Percentiles rank a stretch among this genome's conserved stretches.
phyloP scores from a whole-genome alignment of 2,797 vertebrate species.

The Numenius phaeopus region DNA sequence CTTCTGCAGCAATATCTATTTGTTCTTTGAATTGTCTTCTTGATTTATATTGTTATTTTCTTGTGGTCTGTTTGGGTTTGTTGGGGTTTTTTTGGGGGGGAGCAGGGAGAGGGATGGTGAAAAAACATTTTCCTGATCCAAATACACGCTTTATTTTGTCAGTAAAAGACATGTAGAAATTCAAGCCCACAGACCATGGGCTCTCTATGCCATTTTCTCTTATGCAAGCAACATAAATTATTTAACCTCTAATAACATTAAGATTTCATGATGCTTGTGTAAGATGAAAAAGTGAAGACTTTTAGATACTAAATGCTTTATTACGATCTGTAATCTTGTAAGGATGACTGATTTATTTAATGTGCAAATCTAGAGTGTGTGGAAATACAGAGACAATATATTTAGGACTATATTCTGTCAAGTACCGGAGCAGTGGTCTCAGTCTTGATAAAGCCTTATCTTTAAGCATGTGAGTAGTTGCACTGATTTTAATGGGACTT shows the following conservation, averaged over 20 bases:
- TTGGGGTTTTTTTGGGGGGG: background rate
- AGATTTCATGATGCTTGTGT: conserved; percentile 47
- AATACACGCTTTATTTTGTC: background rate
- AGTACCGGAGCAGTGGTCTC: background rate
- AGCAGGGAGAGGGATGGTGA: background rate
- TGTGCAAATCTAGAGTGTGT: background rate
- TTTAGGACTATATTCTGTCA: background rate
- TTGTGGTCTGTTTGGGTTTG: background rate
- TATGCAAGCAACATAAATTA: conserved; percentile 52
- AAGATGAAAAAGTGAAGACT: conserved; percentile 13
- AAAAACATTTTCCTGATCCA: background rate
- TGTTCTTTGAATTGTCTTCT: background rate
- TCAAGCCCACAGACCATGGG: background rate
- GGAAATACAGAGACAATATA: background rate
- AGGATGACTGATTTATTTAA: conserved; percentile 39
- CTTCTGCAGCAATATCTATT: background rate
- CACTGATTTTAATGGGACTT: conserved; percentile 25
- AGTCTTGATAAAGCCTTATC: conserved; percentile 13
- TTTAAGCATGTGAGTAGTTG: background rate
- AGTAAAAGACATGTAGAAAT: background rate
- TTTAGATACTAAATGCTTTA: conserved; percentile 46
- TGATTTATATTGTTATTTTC: conserved; percentile 16
- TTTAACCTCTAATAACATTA: conserved; percentile 61
- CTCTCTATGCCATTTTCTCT: background rate
- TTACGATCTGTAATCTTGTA: conserved; percentile 18